These are phyloP conservation scores for Zootermopsis nevadensis DNA, from an alignment of 2,888 invertebrate species.

Conservation along the genomic window DNA sequence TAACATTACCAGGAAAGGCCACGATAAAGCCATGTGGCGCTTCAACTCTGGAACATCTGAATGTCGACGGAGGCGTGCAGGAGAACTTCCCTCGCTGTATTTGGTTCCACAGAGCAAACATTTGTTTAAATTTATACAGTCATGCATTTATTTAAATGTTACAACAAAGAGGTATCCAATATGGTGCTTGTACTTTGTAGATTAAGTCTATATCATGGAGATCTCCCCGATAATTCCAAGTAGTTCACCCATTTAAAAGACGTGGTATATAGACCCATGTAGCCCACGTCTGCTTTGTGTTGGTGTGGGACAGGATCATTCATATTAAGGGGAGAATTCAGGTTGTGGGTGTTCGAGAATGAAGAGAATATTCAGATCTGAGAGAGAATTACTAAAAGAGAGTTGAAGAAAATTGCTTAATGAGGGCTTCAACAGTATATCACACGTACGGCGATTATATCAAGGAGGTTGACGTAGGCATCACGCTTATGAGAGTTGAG, in stretches of 20 bases:
- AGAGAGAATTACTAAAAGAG: too few species aligned
- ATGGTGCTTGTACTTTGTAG: too few species aligned
- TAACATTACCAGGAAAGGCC: neutral
- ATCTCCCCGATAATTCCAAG: neutral
- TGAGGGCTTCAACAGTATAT: too few species aligned
- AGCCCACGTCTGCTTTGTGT: neutral
- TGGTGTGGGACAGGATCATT: neutral
- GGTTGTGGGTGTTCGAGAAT: neutral
- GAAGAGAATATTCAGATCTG: too few species aligned
- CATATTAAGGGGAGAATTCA: neutral
- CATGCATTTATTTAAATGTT: neutral
- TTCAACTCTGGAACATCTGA: neutral
- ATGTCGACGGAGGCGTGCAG: neutral
- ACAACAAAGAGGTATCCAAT: too few species aligned
- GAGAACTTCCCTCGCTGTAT: neutral
- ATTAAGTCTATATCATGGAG: neutral
- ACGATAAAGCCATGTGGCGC: neutral
- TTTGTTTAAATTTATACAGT: neutral
- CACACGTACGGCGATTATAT: too few species aligned
- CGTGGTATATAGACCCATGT: neutral
- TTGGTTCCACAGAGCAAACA: neutral
- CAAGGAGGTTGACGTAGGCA: too few species aligned
- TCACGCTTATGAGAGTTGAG: too few species aligned
- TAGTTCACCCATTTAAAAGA: neutral
- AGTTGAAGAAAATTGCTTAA: too few species aligned